Evolutionary conservation across 2,888 invertebrate genomes (phyloP).

Genomic region (Autographa pulchrina): DNA sequence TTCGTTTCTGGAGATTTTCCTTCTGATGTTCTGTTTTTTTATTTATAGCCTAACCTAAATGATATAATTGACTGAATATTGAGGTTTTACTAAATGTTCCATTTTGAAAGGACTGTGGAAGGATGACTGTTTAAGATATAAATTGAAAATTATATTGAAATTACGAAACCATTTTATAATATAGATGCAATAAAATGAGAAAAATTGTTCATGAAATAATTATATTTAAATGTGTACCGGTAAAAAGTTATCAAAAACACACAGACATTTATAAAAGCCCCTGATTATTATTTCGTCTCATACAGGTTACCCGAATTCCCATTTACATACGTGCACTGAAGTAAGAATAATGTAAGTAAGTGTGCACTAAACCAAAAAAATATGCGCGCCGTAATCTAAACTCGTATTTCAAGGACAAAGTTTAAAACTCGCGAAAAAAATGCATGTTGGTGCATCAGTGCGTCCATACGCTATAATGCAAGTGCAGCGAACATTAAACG

Average conservation of each 20-base stretch:
- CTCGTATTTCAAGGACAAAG: constrained; percentile 88
- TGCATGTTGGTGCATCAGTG: constrained; percentile 84
- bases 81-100: too few species aligned
- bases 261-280: constrained; percentile 15
- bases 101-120: too few species aligned
- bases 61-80: not conserved
- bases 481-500: constrained; percentile 76
- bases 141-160: too few species aligned
- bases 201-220: too few species aligned
- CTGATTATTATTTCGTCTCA: constrained; percentile 37
- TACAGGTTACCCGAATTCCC: constrained; percentile 46
- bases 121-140: too few species aligned
- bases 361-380: constrained; percentile 58
- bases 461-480: constrained; percentile 83
- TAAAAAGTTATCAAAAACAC: constrained; percentile 1
- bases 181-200: too few species aligned
- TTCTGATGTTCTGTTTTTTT: not conserved
- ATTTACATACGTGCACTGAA: constrained; percentile 50
- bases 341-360: constrained; percentile 55
- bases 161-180: too few species aligned
- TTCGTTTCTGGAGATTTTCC: not conserved
- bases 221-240: too few species aligned
- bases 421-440: constrained; percentile 82
- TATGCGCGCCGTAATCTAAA: constrained; percentile 85
- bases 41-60: not conserved